A percentile compares a stretch with the other conserved stretches of the same genome.
Conservation (phyloP, 2,113 vertebrate genomes). For the Octodon degus region DNA sequence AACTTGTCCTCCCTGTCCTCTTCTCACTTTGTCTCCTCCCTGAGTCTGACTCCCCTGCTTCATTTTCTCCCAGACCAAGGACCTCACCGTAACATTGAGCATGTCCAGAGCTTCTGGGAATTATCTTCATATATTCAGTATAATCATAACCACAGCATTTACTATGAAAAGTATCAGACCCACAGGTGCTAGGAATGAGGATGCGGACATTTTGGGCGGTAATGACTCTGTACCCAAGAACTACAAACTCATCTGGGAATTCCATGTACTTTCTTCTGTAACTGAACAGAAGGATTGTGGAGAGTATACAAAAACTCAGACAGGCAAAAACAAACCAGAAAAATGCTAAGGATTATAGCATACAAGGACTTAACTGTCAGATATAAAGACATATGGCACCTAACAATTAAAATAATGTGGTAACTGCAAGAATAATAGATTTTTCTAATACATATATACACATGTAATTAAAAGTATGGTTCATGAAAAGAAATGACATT, state of each 20-base stretch:
- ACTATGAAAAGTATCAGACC: background rate
- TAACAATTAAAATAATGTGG: constrained; percentile 31
- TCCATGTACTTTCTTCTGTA: background rate
- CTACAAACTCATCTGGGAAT: background rate
- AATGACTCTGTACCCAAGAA: background rate
- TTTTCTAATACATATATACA: background rate
- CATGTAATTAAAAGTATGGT: constrained; percentile 20
- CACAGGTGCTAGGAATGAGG: background rate
- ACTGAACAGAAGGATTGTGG: background rate
- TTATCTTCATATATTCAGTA: background rate
- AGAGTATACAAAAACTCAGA: background rate
- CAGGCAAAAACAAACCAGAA: constrained; percentile 17
- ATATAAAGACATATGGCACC: background rate
- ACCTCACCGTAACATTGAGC: background rate
- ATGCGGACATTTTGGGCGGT: background rate
- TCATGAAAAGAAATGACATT: constrained; percentile 55
- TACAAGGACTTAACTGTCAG: background rate
- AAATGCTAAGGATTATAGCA: background rate
- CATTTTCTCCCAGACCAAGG: background rate
- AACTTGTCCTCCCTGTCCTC: background rate
- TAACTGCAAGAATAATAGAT: background rate
- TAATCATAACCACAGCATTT: background rate
- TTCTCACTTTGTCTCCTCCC: background rate
- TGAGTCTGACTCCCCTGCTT: background rate
- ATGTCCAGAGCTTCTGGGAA: background rate